phyloP scores from a whole-genome alignment of 2,113 vertebrate species.

The Otocyon megalotis region DNA sequence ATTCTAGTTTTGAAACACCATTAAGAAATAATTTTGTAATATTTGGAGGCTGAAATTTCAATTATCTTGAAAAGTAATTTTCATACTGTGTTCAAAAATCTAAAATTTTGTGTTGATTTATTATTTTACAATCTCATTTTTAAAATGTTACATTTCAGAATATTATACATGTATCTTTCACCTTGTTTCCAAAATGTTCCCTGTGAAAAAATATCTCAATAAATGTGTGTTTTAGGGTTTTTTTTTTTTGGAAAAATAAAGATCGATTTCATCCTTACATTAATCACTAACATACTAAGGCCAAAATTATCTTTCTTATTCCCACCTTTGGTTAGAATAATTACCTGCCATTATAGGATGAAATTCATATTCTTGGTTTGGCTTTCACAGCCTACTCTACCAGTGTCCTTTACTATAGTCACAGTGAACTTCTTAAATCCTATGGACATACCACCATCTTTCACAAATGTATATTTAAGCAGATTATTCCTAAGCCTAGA shows the following conservation, averaged over 20 bases:
- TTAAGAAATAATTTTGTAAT: neutral
- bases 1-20: neutral
- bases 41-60: neutral
- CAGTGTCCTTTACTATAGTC: neutral
- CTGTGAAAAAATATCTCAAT: neutral
- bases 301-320: neutral
- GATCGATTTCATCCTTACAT: neutral
- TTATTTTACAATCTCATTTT: neutral
- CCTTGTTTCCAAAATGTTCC: neutral
- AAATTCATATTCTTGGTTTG: neutral
- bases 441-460: neutral
- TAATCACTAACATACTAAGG: neutral
- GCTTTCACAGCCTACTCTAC: neutral
- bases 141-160: neutral
- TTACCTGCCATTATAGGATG: neutral
- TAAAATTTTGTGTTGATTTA: neutral
- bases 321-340: neutral
- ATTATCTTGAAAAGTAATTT: neutral
- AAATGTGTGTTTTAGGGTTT: neutral
- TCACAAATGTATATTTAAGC: neutral
- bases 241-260: neutral
- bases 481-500: neutral
- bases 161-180: neutral
- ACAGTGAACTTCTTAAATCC: neutral
- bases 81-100: neutral